These are phyloP conservation scores for Saimiri boliviensis DNA, from an alignment of 2,113 vertebrate species.

Conservation along the genomic window DNA sequence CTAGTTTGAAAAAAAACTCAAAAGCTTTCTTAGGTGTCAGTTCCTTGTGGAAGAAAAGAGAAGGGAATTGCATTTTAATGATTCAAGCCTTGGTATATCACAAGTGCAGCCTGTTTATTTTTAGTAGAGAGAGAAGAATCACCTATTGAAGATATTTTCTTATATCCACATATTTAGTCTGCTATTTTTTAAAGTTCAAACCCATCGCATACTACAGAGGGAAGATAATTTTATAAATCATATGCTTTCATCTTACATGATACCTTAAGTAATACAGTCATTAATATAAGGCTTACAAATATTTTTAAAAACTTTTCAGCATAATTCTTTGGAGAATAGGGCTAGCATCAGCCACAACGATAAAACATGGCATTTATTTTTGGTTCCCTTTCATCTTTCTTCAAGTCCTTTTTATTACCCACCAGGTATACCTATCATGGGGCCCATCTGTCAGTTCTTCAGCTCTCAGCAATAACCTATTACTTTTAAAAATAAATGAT, in stretches of 20 bases:
- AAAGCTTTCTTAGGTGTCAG: slow-evolving; percentile 56
- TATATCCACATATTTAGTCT: not conserved
- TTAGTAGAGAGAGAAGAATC: not conserved
- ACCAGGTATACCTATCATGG: not conserved
- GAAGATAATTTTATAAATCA: not conserved
- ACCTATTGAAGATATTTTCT: not conserved
- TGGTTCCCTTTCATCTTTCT: not conserved
- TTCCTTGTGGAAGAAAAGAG: not conserved
- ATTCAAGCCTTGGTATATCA: not conserved
- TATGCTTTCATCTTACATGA: not conserved
- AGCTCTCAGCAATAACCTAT: not conserved
- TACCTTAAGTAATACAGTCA: not conserved
- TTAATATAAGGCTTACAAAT: not conserved
- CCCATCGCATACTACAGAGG: not conserved
- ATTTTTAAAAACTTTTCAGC: not conserved
- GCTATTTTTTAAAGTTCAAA: not conserved
- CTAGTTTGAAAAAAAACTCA: slow-evolving; percentile 53
- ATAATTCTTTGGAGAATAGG: not conserved
- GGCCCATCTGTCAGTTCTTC: not conserved
- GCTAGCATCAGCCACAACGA: not conserved
- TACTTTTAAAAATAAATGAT: not conserved
- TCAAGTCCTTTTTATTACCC: not conserved
- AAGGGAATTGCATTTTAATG: not conserved
- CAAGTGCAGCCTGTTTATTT: not conserved
- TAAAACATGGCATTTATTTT: not conserved